Evolutionary conservation across 2,888 invertebrate species (phyloP).

Genomic region (Lingula anatina): DNA sequence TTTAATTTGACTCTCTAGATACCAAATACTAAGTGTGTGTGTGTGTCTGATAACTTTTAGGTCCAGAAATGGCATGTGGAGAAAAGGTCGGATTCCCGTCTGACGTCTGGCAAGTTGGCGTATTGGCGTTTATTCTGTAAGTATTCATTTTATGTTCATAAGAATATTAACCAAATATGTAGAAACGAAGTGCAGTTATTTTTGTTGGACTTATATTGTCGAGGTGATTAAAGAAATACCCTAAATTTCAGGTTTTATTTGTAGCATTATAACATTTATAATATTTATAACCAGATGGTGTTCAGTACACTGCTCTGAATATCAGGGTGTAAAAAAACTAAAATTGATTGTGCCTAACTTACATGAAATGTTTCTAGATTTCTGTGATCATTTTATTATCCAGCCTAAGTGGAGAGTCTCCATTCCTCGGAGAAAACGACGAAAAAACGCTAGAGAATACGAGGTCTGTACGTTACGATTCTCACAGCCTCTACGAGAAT

Average conservation of each 20-base stretch:
- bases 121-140: conserved; percentile 78
- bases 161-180: not conserved
- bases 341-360: no score
- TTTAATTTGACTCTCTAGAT: not conserved
- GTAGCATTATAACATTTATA: no score
- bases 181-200: not conserved
- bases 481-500: conserved; percentile 90
- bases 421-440: conserved; percentile 78
- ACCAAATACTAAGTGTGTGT: no score
- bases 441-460: conserved; percentile 81
- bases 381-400: conserved; percentile 3
- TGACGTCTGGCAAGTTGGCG: conserved; percentile 95
- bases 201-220: no score
- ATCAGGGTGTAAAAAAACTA: no score
- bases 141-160: conserved; percentile 20
- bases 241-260: no score
- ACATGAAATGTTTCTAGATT: no score
- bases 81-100: conserved; percentile 66
- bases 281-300: no score
- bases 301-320: no score
- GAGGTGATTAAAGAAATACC: no score
- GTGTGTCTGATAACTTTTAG: conserved; percentile 54
- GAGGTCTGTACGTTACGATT: conserved; percentile 83
- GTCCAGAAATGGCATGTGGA: conserved; percentile 83
- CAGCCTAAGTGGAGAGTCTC: conserved; percentile 80